Conservation (phyloP, 2,888 invertebrate genomes). For the Eupithecia inturbata region DNA sequence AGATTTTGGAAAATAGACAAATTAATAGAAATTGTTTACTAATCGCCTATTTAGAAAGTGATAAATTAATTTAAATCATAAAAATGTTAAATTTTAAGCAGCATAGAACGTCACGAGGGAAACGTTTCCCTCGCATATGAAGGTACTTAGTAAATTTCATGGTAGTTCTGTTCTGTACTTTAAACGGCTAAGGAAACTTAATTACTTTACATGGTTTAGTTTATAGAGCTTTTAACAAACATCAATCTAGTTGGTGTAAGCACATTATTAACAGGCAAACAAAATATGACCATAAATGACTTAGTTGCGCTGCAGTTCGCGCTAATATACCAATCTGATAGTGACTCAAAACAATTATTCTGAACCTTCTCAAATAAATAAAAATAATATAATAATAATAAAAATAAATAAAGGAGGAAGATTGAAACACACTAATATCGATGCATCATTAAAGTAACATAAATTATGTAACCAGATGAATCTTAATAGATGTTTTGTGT, state of each 20-base stretch:
- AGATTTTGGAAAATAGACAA: background rate
- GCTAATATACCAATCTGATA: background rate
- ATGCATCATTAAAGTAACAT: conserved; percentile 7
- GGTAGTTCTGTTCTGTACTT: background rate
- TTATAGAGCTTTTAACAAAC: background rate
- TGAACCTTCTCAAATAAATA: background rate
- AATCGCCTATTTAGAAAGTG: conserved; percentile 42
- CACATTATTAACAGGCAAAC: background rate
- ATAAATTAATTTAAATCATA: conserved; percentile 26
- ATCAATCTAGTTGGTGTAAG: background rate
- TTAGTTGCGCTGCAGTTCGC: background rate
- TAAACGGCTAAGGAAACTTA: background rate
- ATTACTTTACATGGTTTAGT: background rate
- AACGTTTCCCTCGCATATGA: background rate
- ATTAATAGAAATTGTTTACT: conserved; percentile 34
- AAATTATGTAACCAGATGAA: conserved; percentile 10
- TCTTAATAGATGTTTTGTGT: conserved; percentile 8
- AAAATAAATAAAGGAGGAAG: background rate
- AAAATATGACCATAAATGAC: background rate
- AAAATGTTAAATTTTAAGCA: conserved; percentile 2
- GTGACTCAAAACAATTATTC: background rate
- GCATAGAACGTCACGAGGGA: background rate
- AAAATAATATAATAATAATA: too few relatives aligned
- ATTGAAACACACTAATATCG: background rate
- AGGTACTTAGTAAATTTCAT: background rate